phyloP scores from a whole-genome alignment of 2,888 invertebrate species.

The Deladenus siricidicola region DNA sequence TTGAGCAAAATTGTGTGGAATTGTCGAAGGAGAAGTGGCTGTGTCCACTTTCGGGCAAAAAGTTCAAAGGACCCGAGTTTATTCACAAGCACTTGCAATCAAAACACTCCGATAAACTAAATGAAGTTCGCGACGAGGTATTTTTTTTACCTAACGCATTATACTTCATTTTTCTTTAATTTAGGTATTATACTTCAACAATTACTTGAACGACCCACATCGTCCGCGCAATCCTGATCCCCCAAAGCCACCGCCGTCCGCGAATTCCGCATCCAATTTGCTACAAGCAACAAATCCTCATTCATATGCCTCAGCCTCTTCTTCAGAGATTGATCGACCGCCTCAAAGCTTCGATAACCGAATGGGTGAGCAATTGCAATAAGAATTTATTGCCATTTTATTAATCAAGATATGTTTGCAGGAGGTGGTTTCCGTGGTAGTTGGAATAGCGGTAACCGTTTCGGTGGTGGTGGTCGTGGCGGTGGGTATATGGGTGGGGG shows the following conservation, averaged over 20 bases:
- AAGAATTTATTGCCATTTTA: not conserved
- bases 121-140: constrained; percentile 71
- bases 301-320: not conserved
- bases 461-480: constrained; percentile 3
- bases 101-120: constrained; percentile 90
- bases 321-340: too few species aligned
- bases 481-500: not conserved
- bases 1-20: constrained; percentile 90
- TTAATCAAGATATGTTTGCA: too few species aligned
- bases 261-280: not conserved
- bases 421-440: constrained; percentile 1
- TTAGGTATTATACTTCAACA: constrained; percentile 87
- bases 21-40: constrained; percentile 95
- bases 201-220: constrained; percentile 83
- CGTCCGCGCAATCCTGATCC: constrained; percentile 81
- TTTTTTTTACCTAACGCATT: not conserved
- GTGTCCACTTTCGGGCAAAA: constrained; percentile 94
- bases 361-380: too few species aligned
- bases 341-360: too few species aligned
- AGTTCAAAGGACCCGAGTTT: constrained; percentile 96
- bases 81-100: constrained; percentile 96
- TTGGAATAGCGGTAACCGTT: not conserved
- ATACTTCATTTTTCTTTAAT: constrained; percentile 6
- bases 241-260: constrained; percentile 1
- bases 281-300: not conserved